Evolutionary conservation across 2,797 vertebrate species (phyloP), one percentile per base, ranked within the genome.

Genomic region (Rhincodon typus): DNA sequence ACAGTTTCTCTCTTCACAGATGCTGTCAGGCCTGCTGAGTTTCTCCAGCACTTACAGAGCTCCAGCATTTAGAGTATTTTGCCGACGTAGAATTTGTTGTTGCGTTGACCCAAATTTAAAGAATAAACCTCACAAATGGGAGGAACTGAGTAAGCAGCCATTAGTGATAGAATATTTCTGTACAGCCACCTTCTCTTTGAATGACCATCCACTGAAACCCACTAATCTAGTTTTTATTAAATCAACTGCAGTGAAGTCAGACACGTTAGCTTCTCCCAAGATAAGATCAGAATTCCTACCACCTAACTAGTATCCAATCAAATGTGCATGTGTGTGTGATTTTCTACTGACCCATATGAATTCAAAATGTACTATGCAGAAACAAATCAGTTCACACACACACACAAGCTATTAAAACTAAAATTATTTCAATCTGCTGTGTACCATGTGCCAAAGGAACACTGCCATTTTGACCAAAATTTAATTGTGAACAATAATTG

Each of bases 381-480:
- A 93, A 42, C 90, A 93, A 90, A 90, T 93, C 82, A 84, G 42
- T 84, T 84, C 82, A 84, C 82, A 84, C 42, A 62, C 42, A 62
- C 38, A 93, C 90, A 69, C 10, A 12, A 67, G 21, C n/a, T 15
- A 69, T 69, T n/a, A 69, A 38, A 42, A 93, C 38, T 42, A 93
- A 66, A 66, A 69, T 93, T 69, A 93, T 93, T 93, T 93, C 90
- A 69, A 93, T 93, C 66, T 93, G 90, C 17, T 21, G 8, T 42
- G 19, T n/a, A 38, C 19, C 17, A 23, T 4, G 17, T 21, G 57
- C 57, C 88, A 19, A 91, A 91, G 34, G 57, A 19, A 1, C 7
- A 10, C 2, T 27, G 46, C 46, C 4, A 2, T 57, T 57, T 88
- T 88, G 17, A 91, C 66, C 34, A 91, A 91, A 66, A n/a, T 66